Evolutionary conservation across 2,113 vertebrate species (phyloP).

Genomic region (Fulica atra): DNA sequence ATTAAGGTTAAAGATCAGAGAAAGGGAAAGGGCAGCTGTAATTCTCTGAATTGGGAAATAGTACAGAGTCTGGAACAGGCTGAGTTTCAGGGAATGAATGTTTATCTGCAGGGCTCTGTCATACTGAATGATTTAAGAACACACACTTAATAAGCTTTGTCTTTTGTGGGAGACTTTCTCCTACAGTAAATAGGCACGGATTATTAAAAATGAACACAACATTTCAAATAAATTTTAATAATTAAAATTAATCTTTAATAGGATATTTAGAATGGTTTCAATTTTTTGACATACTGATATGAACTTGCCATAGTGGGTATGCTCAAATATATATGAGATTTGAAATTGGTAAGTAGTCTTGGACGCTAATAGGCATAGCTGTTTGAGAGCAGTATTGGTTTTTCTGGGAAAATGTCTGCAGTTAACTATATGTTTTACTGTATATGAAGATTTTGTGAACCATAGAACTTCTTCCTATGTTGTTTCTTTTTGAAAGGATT

Average conservation of each 20-base stretch:
- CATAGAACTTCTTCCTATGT: not conserved
- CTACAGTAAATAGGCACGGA: not conserved
- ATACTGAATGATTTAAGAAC: not conserved
- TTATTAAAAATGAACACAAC: not conserved
- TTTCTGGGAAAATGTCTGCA: not conserved
- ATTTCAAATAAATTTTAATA: not conserved
- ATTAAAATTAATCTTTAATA: not conserved
- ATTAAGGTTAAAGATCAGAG: not conserved
- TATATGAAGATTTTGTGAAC: not conserved
- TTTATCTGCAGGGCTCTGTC: not conserved
- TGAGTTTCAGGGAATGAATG: not conserved
- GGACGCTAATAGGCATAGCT: not conserved
- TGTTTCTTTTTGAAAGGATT: not conserved
- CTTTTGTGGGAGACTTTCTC: not conserved
- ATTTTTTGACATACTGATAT: not conserved
- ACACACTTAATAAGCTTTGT: not conserved
- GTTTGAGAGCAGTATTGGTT: not conserved
- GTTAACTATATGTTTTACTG: not conserved
- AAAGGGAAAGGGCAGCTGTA: not conserved
- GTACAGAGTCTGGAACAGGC: not conserved
- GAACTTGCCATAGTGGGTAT: not conserved
- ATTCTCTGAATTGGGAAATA: not conserved
- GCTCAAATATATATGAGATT: not conserved
- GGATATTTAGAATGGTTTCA: not conserved
- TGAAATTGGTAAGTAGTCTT: not conserved